Conservation (phyloP, 2,888 invertebrate genomes). For the Altica lythri region DNA sequence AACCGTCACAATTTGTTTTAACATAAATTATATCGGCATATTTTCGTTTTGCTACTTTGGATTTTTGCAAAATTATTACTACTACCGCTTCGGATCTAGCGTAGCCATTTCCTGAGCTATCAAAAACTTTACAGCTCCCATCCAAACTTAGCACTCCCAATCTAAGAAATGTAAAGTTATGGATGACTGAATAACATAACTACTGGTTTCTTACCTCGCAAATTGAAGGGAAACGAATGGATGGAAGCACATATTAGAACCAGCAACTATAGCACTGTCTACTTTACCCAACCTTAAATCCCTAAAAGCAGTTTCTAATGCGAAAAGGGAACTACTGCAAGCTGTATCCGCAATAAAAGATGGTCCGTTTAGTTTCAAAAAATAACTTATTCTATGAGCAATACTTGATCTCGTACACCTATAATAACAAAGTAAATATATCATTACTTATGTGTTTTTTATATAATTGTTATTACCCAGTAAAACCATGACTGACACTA, state of each 20-base stretch:
- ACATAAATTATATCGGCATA: slow-evolving; percentile 58
- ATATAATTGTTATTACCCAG: slow-evolving; percentile 56
- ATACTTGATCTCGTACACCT: slow-evolving; percentile 79
- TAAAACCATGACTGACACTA: slow-evolving; percentile 58
- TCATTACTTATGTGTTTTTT: neutral
- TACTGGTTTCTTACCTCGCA: slow-evolving; percentile 60
- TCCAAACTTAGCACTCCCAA: slow-evolving; percentile 80
- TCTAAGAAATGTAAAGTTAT: slow-evolving; percentile 45
- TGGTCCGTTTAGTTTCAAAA: slow-evolving; percentile 86
- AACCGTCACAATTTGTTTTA: slow-evolving; percentile 54
- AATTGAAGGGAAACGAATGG: slow-evolving; percentile 90
- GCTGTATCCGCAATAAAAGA: slow-evolving; percentile 90
- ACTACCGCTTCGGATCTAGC: slow-evolving; percentile 81
- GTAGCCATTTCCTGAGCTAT: slow-evolving; percentile 81
- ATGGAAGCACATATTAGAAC: slow-evolving; percentile 82
- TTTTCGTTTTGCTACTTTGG: slow-evolving; percentile 57
- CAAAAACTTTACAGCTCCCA: slow-evolving; percentile 90
- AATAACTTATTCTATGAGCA: slow-evolving; percentile 88
- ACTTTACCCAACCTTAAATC: slow-evolving; percentile 80
- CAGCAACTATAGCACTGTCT: slow-evolving; percentile 89
- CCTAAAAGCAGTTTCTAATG: slow-evolving; percentile 80
- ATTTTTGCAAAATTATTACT: slow-evolving; percentile 73
- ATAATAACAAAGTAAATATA: slow-evolving; percentile 17
- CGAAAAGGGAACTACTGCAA: slow-evolving; percentile 91
- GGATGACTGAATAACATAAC: neutral